phyloP scores from a whole-genome alignment of 2,888 invertebrate species.

The Tenodera sinensis region DNA sequence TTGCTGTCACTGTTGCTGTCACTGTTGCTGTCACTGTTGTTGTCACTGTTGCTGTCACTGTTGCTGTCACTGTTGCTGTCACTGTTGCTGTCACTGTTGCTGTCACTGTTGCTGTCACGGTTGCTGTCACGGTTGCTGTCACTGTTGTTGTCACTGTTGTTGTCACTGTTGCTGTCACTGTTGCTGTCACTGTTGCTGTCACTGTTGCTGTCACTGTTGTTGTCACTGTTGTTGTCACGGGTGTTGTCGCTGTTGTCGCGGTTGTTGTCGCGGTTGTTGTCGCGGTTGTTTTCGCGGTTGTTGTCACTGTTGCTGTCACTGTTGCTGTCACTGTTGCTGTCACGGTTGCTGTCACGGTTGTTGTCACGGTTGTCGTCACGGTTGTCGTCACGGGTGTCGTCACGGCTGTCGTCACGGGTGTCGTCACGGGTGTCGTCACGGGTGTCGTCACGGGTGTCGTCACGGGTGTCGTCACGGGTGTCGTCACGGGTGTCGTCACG shows the following conservation, averaged over 20 bases:
- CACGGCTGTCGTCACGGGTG: too few species aligned
- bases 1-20: background rate
- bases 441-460: too few species aligned
- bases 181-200: slow-evolving; percentile 11
- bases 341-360: background rate
- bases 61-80: slow-evolving; percentile 17
- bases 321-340: background rate
- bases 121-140: slow-evolving; percentile 5
- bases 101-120: slow-evolving; percentile 11
- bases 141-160: background rate
- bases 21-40: background rate
- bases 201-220: background rate
- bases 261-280: too few species aligned
- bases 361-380: background rate
- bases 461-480: too few species aligned
- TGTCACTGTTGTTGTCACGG: too few species aligned
- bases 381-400: too few species aligned
- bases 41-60: background rate
- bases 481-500: too few species aligned
- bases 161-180: background rate
- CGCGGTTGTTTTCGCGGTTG: too few species aligned
- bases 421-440: too few species aligned
- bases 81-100: slow-evolving; percentile 3
- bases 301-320: too few species aligned
- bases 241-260: too few species aligned